phyloP scores from a whole-genome alignment of 1,140 invertebrate genomes.

The Araneus ventricosus region DNA sequence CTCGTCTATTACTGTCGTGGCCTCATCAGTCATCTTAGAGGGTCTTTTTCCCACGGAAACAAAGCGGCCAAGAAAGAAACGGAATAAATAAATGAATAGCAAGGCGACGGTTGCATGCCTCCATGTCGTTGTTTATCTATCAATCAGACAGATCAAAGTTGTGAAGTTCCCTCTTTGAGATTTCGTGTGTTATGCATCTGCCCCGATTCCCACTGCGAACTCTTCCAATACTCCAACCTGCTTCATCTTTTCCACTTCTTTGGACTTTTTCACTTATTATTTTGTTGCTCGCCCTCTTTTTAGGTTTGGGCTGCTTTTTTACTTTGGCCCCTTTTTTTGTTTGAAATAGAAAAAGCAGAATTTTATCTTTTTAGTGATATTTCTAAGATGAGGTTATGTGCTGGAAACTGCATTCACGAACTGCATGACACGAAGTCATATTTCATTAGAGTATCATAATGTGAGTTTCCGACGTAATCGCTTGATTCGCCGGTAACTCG shows the following conservation, averaged over 20 bases:
- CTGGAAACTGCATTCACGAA: no score
- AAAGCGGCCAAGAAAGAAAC: slow-evolving; percentile 35
- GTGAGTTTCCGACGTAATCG: no score
- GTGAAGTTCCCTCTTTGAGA: slow-evolving; percentile 57
- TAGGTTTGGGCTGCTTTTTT: background rate
- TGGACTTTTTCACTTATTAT: background rate
- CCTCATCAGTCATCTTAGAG: slow-evolving; percentile 57
- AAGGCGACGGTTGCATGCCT: slow-evolving; percentile 49
- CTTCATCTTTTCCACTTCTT: slow-evolving; percentile 1
- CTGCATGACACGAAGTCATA: no score
- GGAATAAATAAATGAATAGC: slow-evolving; percentile 66
- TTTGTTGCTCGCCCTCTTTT: background rate
- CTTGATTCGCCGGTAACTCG: no score
- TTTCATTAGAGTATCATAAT: no score
- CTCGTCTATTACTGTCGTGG: slow-evolving; percentile 9
- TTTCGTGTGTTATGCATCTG: slow-evolving; percentile 57
- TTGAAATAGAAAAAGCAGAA: background rate
- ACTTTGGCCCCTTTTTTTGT: background rate
- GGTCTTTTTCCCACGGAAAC: slow-evolving; percentile 56
- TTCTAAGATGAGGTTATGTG: no score
- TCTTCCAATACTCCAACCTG: slow-evolving; percentile 48
- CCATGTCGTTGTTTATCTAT: slow-evolving; percentile 69
- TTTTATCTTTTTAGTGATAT: no score
- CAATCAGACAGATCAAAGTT: slow-evolving; percentile 69
- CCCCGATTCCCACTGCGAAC: slow-evolving; percentile 46